Evolutionary conservation across 1,140 invertebrate genomes (phyloP), one percentile per base, ranked within the genome.

Genomic region (Agrypnia vestita): DNA sequence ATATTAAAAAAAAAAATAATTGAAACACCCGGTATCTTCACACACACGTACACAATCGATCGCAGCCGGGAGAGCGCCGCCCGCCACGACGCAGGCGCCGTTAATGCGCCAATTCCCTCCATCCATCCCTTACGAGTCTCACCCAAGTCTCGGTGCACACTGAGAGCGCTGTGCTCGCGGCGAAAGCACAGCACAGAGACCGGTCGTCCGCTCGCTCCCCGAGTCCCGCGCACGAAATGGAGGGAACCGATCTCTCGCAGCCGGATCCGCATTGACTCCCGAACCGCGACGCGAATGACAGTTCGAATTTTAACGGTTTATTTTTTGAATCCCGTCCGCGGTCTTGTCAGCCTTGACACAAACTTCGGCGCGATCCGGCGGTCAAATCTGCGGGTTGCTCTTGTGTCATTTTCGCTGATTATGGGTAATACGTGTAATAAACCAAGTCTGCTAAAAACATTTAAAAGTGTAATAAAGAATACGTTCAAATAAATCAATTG

Each of bases 11-110:
- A n/a, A n/a, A n/a, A n/a, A n/a, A n/a, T n/a, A n/a, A n/a, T n/a
- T n/a, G n/a, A n/a, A n/a, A n/a, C n/a, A n/a, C n/a, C n/a, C n/a
- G 3, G 43, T 46, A 21, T 73, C 53, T 73, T 53, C 76, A 49
- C 75, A 78, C 76, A 78, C 62, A 78, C 76, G 61, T 62, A 55
- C 46, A 78, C 76, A 78, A 78, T 78, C 76, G 76, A 78, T 78
- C 76, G 76, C 47, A 69, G 61, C 76, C 73, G 44, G 73, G 73
- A 56, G 44, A 56, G 56, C 8, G 46, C 44, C 64, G 35, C 47
- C 59, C 35, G 15, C 35, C 15, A 59, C 15, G 49, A 46, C 76
- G 76, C 76, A 55, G 55, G 76, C 76, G 76, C 76, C 62, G 15
- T 53, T 35, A 78, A 67, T 78, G 76, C 76, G 76, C 76, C 72